These are phyloP conservation scores for Pheosia gnoma DNA, from an alignment of 2,888 invertebrate species.

Conservation along the genomic window DNA sequence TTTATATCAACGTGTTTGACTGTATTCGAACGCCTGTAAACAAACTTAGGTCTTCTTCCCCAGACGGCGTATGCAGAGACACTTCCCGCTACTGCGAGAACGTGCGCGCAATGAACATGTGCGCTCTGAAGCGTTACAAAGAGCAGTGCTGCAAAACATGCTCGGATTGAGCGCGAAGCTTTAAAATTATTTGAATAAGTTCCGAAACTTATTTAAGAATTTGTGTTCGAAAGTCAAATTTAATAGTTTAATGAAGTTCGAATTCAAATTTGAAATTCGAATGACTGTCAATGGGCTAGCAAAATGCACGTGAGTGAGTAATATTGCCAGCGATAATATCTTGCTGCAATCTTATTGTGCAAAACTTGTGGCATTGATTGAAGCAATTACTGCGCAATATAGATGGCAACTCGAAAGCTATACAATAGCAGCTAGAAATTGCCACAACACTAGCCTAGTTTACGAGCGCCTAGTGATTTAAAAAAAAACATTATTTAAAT, in stretches of 20 bases:
- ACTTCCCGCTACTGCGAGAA: slow-evolving; percentile 93
- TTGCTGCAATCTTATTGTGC: no score
- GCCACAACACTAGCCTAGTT: no score
- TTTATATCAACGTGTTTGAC: background rate
- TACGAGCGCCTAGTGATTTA: no score
- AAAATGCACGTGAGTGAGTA: no score
- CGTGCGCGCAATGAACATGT: slow-evolving; percentile 94
- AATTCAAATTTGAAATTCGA: slow-evolving; percentile 17
- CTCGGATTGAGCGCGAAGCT: slow-evolving; percentile 53
- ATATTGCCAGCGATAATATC: no score
- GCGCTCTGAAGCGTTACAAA: slow-evolving; percentile 92
- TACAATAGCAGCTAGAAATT: no score
- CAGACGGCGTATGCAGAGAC: slow-evolving; percentile 90
- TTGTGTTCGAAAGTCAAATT: background rate
- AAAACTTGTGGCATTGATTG: no score
- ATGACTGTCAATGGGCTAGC: background rate
- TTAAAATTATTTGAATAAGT: slow-evolving; percentile 1
- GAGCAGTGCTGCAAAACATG: slow-evolving; percentile 95
- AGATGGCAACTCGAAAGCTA: no score
- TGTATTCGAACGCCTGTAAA: background rate
- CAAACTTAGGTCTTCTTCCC: slow-evolving; percentile 4
- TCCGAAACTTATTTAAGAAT: background rate
- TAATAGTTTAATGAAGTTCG: background rate
- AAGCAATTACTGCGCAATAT: no score
- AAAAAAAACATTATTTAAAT: no score